phyloP scores from a whole-genome alignment of 2,797 vertebrate genomes.

The Malurus leucopterus region DNA sequence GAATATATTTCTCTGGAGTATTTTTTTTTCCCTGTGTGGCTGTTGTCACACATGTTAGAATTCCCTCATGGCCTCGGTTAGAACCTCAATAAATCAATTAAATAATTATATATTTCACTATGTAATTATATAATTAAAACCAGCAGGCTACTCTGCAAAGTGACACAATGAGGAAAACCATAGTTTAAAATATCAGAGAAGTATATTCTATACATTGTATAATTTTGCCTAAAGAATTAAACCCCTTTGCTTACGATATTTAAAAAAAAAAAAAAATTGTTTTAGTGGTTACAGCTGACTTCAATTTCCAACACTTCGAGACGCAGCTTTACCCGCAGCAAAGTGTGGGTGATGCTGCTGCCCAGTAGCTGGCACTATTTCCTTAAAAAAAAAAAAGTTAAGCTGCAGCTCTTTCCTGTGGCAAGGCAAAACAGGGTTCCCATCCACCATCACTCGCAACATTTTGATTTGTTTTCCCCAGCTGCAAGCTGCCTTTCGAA shows the following conservation, averaged over 20 bases:
- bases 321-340: neutral
- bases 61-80: neutral
- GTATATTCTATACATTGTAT: conserved; percentile 47
- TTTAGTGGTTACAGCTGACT: conserved; percentile 22
- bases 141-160: neutral
- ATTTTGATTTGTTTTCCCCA: neutral
- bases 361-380: conserved; percentile 50
- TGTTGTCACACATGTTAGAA: neutral
- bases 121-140: too few species aligned
- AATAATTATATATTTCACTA: too few species aligned
- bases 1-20: conserved; percentile 39
- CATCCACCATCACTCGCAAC: neutral
- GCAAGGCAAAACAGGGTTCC: conserved; percentile 51
- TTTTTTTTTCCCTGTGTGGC: neutral
- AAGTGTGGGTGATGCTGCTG: conserved; percentile 21
- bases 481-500: conserved; percentile 45
- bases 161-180: neutral
- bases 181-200: neutral
- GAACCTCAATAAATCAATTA: neutral
- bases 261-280: neutral
- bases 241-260: neutral
- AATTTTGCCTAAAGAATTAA: neutral
- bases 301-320: neutral
- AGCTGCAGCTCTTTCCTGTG: conserved; percentile 46
- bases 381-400: neutral